Evolutionary conservation across 2,888 invertebrate species (phyloP), one percentile per base, ranked within the genome.

Genomic region (Diachrysia chrysitis): DNA sequence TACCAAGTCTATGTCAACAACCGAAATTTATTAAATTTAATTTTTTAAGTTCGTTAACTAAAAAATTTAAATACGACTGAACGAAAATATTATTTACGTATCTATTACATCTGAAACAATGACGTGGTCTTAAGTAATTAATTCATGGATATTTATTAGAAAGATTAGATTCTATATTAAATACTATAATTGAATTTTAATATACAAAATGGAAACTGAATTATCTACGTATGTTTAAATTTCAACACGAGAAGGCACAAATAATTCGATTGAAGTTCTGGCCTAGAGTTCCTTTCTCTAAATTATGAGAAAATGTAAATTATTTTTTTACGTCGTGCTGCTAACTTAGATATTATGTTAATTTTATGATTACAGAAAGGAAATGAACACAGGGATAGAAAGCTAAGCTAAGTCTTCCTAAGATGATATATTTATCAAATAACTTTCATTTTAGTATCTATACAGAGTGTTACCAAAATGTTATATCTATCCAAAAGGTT

Each of bases 371-470:
- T 9, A 32, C 32, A 32, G 32, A 32, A 32, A 10, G 4, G 7
- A 42, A 42, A 42, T 6, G n/a, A 42, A 42, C n/a, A 42, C 3
- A 2, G 37, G 3, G 3, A 37, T 16, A 37, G 37, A 42, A 42
- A 42, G 42, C n/a, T 42, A 42, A 42, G n/a, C 5, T n/a, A n/a
- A 5, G 2, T 32, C 5, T 29, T 29, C 29, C 29, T 29, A 29
- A 29, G 7, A 32, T 32, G 32, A 32, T 32, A 32, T 32, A 35
- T 56, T 69, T 3, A 12, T 37, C 37, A 57, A 42, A 14, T 12
- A 19, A 76, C 61, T 75, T 64, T 76, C 56, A 2, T 58, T 71
- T 63, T 37, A 32, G 32, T 32, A 32, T 32, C 32, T 1, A 32
- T 7, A n/a, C n/a, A n/a, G n/a, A n/a, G n/a, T n/a, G n/a, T n/a